Conservation (phyloP, 2,113 vertebrate species). For the Amblyopsis rosae region DNA sequence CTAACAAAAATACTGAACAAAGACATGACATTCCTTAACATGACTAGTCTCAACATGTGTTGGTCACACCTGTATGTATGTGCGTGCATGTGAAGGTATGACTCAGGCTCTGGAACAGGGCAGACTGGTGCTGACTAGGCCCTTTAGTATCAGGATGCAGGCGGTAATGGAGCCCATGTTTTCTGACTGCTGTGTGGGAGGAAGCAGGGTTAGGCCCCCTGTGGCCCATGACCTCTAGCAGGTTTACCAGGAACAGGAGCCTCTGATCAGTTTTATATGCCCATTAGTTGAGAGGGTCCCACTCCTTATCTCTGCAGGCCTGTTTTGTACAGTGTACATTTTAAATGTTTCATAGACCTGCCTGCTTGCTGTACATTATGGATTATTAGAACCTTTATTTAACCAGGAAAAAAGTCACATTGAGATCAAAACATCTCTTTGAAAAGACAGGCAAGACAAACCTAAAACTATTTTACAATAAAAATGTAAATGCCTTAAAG, state of each 20-base stretch:
- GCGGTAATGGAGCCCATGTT: conserved; percentile 34
- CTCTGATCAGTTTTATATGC: conserved; percentile 59
- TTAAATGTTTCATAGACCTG: conserved; percentile 12
- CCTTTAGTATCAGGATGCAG: conserved; percentile 24
- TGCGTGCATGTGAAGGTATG: conserved; percentile 31
- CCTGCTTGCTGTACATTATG: conserved; percentile 14
- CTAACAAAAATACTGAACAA: not conserved
- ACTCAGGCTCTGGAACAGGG: conserved; percentile 32
- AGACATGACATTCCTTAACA: conserved; percentile 7
- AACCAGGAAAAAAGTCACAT: too few relatives aligned
- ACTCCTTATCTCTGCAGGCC: conserved; percentile 50
- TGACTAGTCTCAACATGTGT: conserved; percentile 24
- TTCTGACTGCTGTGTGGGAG: conserved; percentile 44
- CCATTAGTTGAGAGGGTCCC: conserved; percentile 27
- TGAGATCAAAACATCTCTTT: too few relatives aligned
- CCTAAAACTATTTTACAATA: too few relatives aligned
- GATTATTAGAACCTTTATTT: not conserved
- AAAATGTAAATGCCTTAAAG: too few relatives aligned
- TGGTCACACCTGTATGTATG: conserved; percentile 25
- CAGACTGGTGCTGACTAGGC: conserved; percentile 28
- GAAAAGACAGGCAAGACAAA: too few relatives aligned
- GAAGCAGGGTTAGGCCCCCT: conserved; percentile 42
- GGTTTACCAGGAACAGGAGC: conserved; percentile 65
- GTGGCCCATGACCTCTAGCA: conserved; percentile 56
- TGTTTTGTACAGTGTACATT: conserved; percentile 27